Evolutionary conservation across 35 echinoderm and acorn worm genomes (phyloP).

Genomic region (Hemicentrotus pulcherrimus): DNA sequence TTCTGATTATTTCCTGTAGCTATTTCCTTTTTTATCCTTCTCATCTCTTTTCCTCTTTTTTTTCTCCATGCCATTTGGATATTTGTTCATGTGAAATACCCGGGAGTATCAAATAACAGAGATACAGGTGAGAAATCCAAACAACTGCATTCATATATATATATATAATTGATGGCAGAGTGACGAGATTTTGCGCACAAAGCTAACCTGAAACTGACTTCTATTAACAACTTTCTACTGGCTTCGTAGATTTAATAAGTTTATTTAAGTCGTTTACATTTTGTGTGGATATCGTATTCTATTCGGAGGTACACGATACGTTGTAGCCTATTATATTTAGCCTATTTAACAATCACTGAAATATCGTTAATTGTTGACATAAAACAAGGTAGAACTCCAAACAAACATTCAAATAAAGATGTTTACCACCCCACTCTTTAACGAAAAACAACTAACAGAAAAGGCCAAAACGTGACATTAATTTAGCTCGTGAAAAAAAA

Average conservation of each 20-base stretch:
- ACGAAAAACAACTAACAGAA: too few species aligned
- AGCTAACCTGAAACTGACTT: neutral
- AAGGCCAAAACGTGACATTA: too few species aligned
- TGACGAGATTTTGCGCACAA: neutral
- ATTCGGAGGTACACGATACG: too few species aligned
- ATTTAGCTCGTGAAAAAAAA: too few species aligned
- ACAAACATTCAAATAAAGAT: too few species aligned
- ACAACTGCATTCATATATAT: neutral
- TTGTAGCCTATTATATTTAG: too few species aligned
- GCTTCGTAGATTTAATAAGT: neutral
- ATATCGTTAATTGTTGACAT: too few species aligned
- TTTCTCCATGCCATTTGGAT: neutral
- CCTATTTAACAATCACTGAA: too few species aligned
- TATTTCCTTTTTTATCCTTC: neutral
- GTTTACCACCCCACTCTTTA: too few species aligned
- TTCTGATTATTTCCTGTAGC: neutral
- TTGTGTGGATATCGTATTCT: too few species aligned
- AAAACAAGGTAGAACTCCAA: too few species aligned
- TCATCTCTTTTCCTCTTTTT: neutral
- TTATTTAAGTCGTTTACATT: too few species aligned
- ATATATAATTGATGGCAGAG: neutral
- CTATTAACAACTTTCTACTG: neutral
- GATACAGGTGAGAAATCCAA: neutral
- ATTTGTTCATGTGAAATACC: neutral
- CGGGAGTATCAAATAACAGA: neutral